Percentiles rank a stretch among this genome's conserved stretches.
phyloP scores from a whole-genome alignment of 2,113 vertebrate genomes.

The Sprattus sprattus region DNA sequence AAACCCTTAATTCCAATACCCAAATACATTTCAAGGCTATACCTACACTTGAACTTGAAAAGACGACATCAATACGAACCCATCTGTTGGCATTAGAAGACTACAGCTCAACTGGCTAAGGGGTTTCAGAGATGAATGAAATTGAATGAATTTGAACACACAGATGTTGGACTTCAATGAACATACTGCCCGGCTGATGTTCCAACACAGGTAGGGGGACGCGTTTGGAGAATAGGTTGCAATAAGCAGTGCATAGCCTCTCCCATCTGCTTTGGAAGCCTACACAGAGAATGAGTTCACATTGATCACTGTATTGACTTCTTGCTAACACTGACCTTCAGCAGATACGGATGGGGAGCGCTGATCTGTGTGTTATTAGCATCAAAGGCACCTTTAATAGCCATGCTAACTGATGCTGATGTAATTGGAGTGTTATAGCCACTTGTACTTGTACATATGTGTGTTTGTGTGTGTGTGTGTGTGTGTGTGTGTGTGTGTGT shows the following conservation, averaged over 20 bases:
- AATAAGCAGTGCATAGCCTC: neutral
- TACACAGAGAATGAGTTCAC: neutral
- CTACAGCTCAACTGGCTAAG: neutral
- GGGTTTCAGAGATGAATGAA: neutral
- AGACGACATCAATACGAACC: neutral
- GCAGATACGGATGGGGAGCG: neutral
- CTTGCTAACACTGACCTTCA: neutral
- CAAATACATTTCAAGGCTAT: neutral
- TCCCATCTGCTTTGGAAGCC: too few species aligned
- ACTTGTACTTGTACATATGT: neutral
- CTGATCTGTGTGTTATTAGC: neutral
- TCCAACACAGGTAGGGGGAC: neutral
- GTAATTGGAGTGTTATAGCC: neutral
- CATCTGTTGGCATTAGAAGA: neutral
- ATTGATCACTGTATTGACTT: neutral
- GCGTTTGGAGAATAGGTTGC: neutral
- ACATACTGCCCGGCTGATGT: neutral
- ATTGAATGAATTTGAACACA: neutral
- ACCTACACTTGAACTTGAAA: neutral
- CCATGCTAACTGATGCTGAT: slow-evolving; percentile 1
- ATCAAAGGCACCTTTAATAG: neutral
- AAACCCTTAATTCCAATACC: neutral
- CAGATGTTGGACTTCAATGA: neutral
- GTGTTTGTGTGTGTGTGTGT: neutral
- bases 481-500: too few species aligned